phyloP scores from a whole-genome alignment of 2,888 invertebrate species.

The Meliscaeva auricollis region DNA sequence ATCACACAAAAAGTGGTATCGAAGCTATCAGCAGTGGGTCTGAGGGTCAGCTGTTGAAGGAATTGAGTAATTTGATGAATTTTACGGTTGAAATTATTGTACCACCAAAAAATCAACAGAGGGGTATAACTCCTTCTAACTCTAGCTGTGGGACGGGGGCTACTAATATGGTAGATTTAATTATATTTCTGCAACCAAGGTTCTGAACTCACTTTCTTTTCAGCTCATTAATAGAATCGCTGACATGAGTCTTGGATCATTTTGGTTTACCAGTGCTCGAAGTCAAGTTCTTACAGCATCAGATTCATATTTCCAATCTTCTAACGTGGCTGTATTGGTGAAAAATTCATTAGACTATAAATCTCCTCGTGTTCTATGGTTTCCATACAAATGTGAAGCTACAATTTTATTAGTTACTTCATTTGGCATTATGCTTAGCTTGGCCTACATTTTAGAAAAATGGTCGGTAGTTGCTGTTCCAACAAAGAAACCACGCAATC shows the following conservation, averaged over 20 bases:
- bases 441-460: conserved; percentile 5
- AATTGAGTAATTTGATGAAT: conserved; percentile 77
- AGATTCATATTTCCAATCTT: conserved; percentile 77
- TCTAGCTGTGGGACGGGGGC: conserved; percentile 20
- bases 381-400: conserved; percentile 76
- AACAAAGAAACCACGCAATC: conserved; percentile 58
- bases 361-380: conserved; percentile 45
- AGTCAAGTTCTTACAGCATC: conserved; percentile 74
- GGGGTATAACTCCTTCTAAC: conserved; percentile 2
- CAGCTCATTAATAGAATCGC: conserved; percentile 70
- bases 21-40: conserved; percentile 65
- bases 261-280: conserved; percentile 70
- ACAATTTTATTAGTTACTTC: conserved; percentile 72
- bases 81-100: conserved; percentile 72
- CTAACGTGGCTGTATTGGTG: conserved; percentile 75
- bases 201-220: neutral
- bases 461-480: conserved; percentile 64
- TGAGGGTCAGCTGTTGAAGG: conserved; percentile 77
- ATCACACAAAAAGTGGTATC: conserved; percentile 9
- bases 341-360: conserved; percentile 71
- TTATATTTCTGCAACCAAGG: too few relatives aligned
- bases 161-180: conserved; percentile 28
- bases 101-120: conserved; percentile 37
- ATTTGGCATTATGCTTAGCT: conserved; percentile 47
- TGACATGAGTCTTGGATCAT: conserved; percentile 78